Evolutionary conservation across 2,113 vertebrate genomes (phyloP).

Genomic region (Guaruba guarouba): DNA sequence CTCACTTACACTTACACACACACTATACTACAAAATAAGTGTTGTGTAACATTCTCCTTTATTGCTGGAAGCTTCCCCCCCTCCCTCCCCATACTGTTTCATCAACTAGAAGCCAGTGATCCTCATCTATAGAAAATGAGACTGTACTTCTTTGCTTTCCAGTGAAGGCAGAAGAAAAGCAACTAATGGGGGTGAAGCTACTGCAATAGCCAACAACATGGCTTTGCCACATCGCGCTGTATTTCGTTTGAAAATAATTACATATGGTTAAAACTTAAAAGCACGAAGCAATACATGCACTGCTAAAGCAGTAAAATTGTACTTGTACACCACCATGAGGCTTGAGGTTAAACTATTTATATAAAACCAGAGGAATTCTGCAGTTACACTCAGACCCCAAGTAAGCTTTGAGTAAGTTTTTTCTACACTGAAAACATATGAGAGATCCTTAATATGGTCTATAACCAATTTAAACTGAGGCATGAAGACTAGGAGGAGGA

Average conservation of each 20-base stretch:
- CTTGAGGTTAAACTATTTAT: constrained; percentile 51
- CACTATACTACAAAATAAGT: not conserved
- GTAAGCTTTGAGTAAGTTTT: not conserved
- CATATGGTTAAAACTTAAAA: not conserved
- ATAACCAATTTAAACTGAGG: not conserved
- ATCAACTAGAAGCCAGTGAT: not conserved
- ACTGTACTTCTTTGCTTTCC: not conserved
- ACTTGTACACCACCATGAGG: constrained; percentile 63
- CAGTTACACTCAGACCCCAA: not conserved
- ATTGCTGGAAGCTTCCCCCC: fast-evolving
- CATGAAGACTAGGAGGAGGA: not conserved
- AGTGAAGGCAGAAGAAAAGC: not conserved
- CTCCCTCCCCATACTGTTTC: not conserved
- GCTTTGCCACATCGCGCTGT: fast-evolving
- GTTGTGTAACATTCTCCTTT: not conserved
- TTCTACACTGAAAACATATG: not conserved
- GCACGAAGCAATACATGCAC: not conserved
- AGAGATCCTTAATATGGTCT: not conserved
- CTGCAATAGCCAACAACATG: not conserved
- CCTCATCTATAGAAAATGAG: not conserved
- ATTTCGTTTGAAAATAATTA: not conserved
- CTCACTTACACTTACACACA: not conserved
- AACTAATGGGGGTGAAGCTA: fast-evolving
- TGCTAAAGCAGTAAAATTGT: constrained; percentile 23
- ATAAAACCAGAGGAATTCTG: not conserved